A percentile compares a stretch with the other conserved stretches of the same genome.
Evolutionary conservation across 2,888 invertebrate species (phyloP).

Genomic region (Bhutanitis thaidina): DNA sequence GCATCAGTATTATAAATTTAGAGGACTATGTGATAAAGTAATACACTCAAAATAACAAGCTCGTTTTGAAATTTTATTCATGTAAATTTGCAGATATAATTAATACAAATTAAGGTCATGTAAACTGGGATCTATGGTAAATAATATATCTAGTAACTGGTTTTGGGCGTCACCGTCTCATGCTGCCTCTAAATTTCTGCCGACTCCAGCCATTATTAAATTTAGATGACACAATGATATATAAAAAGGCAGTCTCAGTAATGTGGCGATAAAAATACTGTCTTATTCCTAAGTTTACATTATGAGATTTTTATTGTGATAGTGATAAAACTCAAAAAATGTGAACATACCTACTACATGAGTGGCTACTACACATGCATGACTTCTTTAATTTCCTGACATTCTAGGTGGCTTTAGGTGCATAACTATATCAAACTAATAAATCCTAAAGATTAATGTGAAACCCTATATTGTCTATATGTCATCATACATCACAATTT

Average conservation of each 20-base stretch:
- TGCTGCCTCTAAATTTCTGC: slow-evolving; percentile 47
- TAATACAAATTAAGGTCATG: slow-evolving; percentile 79
- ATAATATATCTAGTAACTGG: slow-evolving; percentile 67
- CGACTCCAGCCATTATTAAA: slow-evolving; percentile 62
- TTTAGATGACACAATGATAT: slow-evolving; percentile 68
- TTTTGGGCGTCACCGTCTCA: slow-evolving; percentile 54
- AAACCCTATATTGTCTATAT: slow-evolving; percentile 80
- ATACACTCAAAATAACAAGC: slow-evolving; percentile 50
- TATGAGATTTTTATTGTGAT: slow-evolving; percentile 78
- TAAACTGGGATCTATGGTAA: slow-evolving; percentile 76
- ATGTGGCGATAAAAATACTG: slow-evolving; percentile 77
- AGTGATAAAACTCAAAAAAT: slow-evolving; percentile 75
- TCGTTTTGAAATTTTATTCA: slow-evolving; percentile 78
- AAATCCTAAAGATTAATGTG: slow-evolving; percentile 73
- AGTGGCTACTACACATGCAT: slow-evolving; percentile 71
- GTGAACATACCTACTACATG: slow-evolving; percentile 65
- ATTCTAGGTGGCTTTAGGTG: slow-evolving; percentile 67
- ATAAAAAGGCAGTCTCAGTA: slow-evolving; percentile 80
- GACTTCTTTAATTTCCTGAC: slow-evolving; percentile 62
- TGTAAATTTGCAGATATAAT: slow-evolving; percentile 81
- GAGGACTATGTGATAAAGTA: slow-evolving; percentile 17
- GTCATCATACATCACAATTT: slow-evolving; percentile 81
- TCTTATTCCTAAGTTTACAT: slow-evolving; percentile 74
- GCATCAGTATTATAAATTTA: background rate
- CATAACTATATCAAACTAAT: slow-evolving; percentile 69